Base-by-base conservation (phyloP, 1,140 invertebrate species). In the Ptiloglossa arizonensis region DNA sequence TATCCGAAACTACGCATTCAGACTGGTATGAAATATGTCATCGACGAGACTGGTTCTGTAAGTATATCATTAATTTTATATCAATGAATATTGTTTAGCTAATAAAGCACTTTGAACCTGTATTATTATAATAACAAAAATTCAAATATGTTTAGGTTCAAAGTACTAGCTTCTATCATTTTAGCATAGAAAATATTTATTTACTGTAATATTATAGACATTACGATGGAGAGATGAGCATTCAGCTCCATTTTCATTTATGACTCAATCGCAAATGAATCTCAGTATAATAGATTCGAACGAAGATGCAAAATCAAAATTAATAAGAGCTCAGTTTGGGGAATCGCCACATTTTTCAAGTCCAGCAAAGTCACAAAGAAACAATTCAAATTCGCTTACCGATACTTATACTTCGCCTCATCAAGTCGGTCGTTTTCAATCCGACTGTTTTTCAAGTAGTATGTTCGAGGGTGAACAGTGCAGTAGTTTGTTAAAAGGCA, bases 201-300 rank as follows among this genome's bases (percentile, higher is more conserved):
- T 77, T 50, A 59, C 1, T 50, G 0, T 63, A 35, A 54, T 44
- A 32, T 83, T 89, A 6, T 62, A 93, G 92, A 92, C 91, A 24
- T 70, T 92, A 48, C 88, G 89, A n/a, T 96, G 95, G 92, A 92
- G 94, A 80, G 96, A 97, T 89, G 96, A 97, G 87, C 95, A 96
- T 87, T 96, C 96, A 0, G 95, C 94, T 48, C 96, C 96, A 24
- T 97, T 97, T 91, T 94, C 95, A 1, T 97, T 96, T 91, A 95
- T 96, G 90, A 96, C 96, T 0, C 94, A 94, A 85, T 97, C 96
- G 38, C 96, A 97, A 88, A 93, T 96, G 81, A 95, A 96, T 91
- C 89, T 96, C 1, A 95, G 93, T 79, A 87, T 95, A 52, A 90
- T 93, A 44, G 91, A 89, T 79, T 85, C 83, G 29, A 74, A 64